Conservation (phyloP, 2,888 invertebrate species). For the Muscina levida region DNA sequence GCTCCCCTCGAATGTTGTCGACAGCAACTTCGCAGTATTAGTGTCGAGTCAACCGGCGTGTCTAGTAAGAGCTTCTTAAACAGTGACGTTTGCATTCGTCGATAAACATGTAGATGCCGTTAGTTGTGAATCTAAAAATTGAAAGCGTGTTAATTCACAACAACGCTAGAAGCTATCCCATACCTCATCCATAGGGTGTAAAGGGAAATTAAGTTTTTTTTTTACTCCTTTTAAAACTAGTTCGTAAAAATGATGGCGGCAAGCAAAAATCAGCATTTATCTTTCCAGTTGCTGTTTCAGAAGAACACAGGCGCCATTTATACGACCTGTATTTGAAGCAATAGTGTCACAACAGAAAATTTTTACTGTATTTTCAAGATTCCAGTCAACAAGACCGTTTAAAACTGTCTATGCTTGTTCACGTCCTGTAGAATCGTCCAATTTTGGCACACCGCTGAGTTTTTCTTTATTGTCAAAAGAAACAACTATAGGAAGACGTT, state of each 20-base stretch:
- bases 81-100: too few species aligned
- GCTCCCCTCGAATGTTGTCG: too few species aligned
- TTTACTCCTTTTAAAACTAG: conserved; percentile 46
- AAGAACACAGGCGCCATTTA: conserved; percentile 68
- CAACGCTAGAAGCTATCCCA: too few species aligned
- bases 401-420: conserved; percentile 68
- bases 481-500: conserved; percentile 70
- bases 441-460: conserved; percentile 70
- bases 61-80: too few species aligned
- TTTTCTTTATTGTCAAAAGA: conserved; percentile 69
- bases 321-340: conserved; percentile 68
- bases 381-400: conserved; percentile 61
- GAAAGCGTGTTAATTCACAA: too few species aligned
- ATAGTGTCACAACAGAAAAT: conserved; percentile 69
- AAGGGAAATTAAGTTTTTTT: too few species aligned
- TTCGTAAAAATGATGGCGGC: conserved; percentile 39
- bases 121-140: too few species aligned
- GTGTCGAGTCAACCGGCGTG: too few species aligned
- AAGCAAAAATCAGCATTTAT: conserved; percentile 1
- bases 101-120: too few species aligned
- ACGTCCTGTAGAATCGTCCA: conserved; percentile 68
- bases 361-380: conserved; percentile 66
- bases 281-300: conserved; percentile 14
- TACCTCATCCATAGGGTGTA: too few species aligned
- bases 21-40: too few species aligned